A percentile compares a stretch with the other conserved stretches of the same genome.
Evolutionary conservation across 2,113 vertebrate genomes (phyloP).

Genomic region (Mesembrinibis cayennensis): DNA sequence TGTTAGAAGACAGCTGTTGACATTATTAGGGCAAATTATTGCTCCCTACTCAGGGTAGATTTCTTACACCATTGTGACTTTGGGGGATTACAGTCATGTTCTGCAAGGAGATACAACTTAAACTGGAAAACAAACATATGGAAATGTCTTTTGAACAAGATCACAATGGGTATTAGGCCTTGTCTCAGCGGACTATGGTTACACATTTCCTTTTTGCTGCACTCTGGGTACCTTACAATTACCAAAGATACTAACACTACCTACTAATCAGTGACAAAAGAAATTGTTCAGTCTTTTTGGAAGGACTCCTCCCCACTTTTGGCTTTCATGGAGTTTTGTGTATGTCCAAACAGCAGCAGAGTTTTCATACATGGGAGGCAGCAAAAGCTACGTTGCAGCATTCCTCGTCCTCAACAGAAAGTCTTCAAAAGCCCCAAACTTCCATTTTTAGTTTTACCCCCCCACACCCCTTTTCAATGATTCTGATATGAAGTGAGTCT

Average conservation of each 20-base stretch:
- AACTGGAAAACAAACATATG: not conserved
- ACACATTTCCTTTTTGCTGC: not conserved
- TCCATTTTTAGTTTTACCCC: not conserved
- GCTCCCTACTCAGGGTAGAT: not conserved
- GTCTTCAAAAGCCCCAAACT: not conserved
- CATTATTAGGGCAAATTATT: conserved; percentile 15
- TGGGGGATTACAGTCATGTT: not conserved
- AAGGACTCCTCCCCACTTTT: not conserved
- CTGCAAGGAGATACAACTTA: not conserved
- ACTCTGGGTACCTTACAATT: not conserved
- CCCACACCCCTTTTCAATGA: not conserved
- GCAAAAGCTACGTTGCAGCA: not conserved
- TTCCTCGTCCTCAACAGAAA: not conserved
- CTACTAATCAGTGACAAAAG: not conserved
- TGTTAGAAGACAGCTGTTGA: conserved; percentile 35
- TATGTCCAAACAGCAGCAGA: not conserved
- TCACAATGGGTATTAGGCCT: not conserved
- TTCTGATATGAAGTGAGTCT: not conserved
- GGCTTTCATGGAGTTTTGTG: not conserved
- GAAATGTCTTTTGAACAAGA: not conserved
- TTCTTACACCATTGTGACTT: not conserved
- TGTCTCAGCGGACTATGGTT: fast-evolving
- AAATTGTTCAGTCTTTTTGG: not conserved
- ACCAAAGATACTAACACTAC: not conserved
- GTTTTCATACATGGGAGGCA: not conserved